These are phyloP conservation scores for Drosophila pectinifera DNA, from an alignment of 1,140 invertebrate species.

Conservation along the genomic window DNA sequence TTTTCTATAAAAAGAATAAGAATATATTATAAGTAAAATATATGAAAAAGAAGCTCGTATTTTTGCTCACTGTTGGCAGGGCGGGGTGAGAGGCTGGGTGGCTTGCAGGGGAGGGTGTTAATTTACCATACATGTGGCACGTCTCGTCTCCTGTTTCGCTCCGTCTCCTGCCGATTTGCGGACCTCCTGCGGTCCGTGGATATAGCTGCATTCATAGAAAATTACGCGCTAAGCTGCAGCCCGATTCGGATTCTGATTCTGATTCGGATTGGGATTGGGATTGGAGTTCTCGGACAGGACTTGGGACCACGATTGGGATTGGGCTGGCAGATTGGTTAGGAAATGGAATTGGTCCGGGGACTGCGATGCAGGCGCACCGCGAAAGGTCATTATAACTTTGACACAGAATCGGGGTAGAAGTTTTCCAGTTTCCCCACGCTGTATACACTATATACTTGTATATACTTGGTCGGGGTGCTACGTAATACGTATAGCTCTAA, in stretches of 20 bases:
- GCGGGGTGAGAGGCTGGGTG: not conserved
- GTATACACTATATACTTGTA: not conserved
- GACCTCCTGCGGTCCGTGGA: constrained; percentile 60
- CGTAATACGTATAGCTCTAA: not conserved
- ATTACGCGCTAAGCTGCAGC: constrained; percentile 52
- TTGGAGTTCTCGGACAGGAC: not conserved
- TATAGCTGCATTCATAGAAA: constrained; percentile 61
- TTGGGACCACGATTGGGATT: constrained; percentile 12
- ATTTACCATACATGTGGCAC: constrained; percentile 55
- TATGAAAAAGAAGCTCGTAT: too few relatives aligned
- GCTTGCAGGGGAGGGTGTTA: constrained; percentile 23
- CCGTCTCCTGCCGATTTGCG: constrained; percentile 13
- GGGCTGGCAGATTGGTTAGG: constrained; percentile 3
- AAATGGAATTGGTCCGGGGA: constrained; percentile 24
- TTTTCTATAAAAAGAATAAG: too few relatives aligned
- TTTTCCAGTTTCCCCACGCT: not conserved
- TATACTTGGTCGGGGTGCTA: constrained; percentile 6
- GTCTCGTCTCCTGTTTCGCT: constrained; percentile 11
- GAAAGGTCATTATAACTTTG: constrained; percentile 69
- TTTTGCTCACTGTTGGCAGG: not conserved
- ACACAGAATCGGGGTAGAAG: constrained; percentile 12
- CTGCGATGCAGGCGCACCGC: not conserved
- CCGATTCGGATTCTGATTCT: constrained; percentile 14
- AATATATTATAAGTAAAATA: too few relatives aligned
- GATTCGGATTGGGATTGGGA: constrained; percentile 6